Percentiles rank a stretch among this genome's conserved stretches.
Evolutionary conservation across 1,140 invertebrate species (phyloP).

Genomic region (Anthonomus grandis): DNA sequence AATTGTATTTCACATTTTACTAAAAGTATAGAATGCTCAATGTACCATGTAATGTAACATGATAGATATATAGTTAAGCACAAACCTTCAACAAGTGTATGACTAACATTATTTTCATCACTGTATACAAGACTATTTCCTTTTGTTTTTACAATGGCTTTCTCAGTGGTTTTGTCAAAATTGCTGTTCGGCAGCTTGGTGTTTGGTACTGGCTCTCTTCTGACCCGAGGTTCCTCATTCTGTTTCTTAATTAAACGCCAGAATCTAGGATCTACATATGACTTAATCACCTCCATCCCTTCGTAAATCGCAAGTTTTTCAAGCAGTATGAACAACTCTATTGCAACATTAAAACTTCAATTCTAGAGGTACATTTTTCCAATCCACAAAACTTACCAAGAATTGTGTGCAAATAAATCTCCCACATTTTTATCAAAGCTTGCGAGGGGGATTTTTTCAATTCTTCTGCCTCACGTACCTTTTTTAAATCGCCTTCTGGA

Average conservation of each 20-base stretch:
- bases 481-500: slow-evolving; percentile 54
- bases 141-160: too few species aligned
- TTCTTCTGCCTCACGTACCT: slow-evolving; percentile 44
- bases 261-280: slow-evolving; percentile 59
- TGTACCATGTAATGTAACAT: background rate
- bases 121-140: background rate
- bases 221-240: slow-evolving; percentile 44
- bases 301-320: slow-evolving; percentile 67
- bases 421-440: slow-evolving; percentile 73
- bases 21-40: background rate
- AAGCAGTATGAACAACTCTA: slow-evolving; percentile 69
- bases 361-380: background rate
- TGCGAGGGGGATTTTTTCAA: slow-evolving; percentile 66
- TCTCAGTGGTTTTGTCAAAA: slow-evolving; percentile 35
- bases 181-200: slow-evolving; percentile 30
- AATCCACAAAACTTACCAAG: slow-evolving; percentile 9
- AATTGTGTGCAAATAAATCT: slow-evolving; percentile 74
- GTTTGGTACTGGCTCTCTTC: slow-evolving; percentile 18
- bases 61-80: too few species aligned
- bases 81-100: too few species aligned
- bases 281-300: slow-evolving; percentile 64
- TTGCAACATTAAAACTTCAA: background rate
- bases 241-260: slow-evolving; percentile 55
- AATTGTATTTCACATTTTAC: background rate
- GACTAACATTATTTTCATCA: slow-evolving; percentile 32